phyloP scores from a whole-genome alignment of 1,140 invertebrate genomes.

The Cotesia chilonis region DNA sequence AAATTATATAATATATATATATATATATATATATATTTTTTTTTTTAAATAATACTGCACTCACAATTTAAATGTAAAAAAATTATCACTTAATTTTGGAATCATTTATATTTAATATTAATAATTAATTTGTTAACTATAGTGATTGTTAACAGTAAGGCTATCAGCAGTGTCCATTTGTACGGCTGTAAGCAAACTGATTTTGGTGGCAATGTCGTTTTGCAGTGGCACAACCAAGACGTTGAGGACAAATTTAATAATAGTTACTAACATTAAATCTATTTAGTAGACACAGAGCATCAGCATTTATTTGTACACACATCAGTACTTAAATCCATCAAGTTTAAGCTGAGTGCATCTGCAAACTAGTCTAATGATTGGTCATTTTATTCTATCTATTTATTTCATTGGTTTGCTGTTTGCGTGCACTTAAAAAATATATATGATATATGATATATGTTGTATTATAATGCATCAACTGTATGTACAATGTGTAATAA shows the following conservation, averaged over 20 bases:
- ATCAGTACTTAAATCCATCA: no score
- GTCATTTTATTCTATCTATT: background rate
- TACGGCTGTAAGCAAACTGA: conserved; percentile 15
- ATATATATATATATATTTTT: no score
- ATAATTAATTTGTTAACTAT: no score
- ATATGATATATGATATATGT: background rate
- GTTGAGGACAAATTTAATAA: conserved; percentile 54
- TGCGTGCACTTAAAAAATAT: background rate
- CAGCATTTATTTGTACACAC: no score
- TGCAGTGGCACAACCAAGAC: conserved; percentile 10
- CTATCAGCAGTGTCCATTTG: conserved; percentile 17
- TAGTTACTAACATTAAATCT: conserved; percentile 38
- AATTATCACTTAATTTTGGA: no score
- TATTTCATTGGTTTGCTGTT: conserved; percentile 17
- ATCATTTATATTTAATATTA: no score
- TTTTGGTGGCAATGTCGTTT: conserved; percentile 9
- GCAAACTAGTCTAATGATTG: conserved; percentile 23
- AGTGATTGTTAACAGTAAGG: no score
- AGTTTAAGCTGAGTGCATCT: conserved; percentile 23
- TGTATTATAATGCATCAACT: conserved; percentile 10
- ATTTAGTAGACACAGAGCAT: conserved; percentile 22
- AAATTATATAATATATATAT: no score
- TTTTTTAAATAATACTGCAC: no score
- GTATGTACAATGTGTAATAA: conserved; percentile 7
- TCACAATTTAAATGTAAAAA: no score